These are phyloP conservation scores for Ellobius talpinus DNA, from an alignment of 2,113 vertebrate species.

Conservation along the genomic window DNA sequence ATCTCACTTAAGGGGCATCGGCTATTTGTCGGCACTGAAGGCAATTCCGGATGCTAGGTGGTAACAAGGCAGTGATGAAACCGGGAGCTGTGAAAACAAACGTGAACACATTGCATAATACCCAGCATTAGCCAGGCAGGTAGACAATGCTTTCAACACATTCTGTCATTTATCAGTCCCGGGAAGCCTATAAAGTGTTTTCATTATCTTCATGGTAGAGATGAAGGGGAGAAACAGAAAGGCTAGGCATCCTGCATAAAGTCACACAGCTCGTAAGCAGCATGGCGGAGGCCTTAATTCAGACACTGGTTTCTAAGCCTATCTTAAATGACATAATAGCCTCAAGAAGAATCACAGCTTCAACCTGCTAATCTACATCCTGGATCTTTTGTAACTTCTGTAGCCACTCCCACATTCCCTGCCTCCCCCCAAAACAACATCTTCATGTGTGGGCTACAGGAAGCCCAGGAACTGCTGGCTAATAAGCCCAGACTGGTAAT, in stretches of 20 bases:
- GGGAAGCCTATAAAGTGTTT: neutral
- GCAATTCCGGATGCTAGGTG: no score
- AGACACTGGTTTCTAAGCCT: neutral
- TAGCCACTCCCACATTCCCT: neutral
- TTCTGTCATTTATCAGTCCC: neutral
- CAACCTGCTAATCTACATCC: neutral
- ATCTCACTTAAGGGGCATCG: neutral
- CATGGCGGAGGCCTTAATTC: neutral
- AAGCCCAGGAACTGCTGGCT: neutral
- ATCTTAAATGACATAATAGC: neutral
- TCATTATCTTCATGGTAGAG: neutral
- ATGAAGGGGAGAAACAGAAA: conserved; percentile 11
- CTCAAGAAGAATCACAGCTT: neutral
- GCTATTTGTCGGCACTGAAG: no score
- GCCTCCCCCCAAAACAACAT: neutral
- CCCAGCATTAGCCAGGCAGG: neutral
- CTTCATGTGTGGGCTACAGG: neutral
- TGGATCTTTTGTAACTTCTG: neutral
- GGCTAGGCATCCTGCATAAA: neutral
- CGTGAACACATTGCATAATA: accelerated
- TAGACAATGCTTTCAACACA: neutral
- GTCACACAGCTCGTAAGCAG: neutral
- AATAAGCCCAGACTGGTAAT: neutral
- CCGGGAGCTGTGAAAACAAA: neutral
- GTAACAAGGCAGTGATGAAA: no score